Evolutionary conservation across 2,888 invertebrate species (phyloP).

Genomic region (Leptinotarsa juncta): DNA sequence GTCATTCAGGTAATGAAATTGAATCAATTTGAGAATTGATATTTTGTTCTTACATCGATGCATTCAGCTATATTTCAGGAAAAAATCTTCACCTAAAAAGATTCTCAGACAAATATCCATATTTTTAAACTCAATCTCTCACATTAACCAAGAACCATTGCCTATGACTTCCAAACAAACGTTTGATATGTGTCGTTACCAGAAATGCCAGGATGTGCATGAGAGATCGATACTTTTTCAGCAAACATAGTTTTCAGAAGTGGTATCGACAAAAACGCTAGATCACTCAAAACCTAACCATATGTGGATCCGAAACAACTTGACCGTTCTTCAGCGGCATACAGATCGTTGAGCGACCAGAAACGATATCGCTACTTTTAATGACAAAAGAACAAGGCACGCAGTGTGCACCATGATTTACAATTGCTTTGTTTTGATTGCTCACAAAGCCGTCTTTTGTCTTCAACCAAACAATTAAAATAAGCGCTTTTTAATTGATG

Average conservation of each 20-base stretch:
- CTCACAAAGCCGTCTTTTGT: slow-evolving; percentile 40
- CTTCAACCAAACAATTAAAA: slow-evolving; percentile 33
- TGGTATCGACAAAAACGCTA: slow-evolving; percentile 27
- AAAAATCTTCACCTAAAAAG: no score
- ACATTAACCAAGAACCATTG: no score
- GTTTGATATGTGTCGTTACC: background rate
- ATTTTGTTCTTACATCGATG: no score
- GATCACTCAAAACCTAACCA: slow-evolving; percentile 30
- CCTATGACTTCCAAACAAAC: no score
- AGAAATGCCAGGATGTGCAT: background rate
- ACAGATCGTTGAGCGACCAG: slow-evolving; percentile 29
- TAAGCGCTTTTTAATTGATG: slow-evolving; percentile 39
- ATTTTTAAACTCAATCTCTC: no score
- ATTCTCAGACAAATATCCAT: no score
- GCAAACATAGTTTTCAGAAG: slow-evolving; percentile 29
- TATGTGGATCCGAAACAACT: slow-evolving; percentile 35
- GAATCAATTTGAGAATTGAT: no score
- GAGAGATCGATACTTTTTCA: slow-evolving; percentile 18
- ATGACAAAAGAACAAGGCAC: slow-evolving; percentile 25
- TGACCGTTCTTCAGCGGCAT: slow-evolving; percentile 22
- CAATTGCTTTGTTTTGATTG: slow-evolving; percentile 39
- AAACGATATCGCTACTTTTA: slow-evolving; percentile 25
- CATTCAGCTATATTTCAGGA: no score
- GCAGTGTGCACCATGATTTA: slow-evolving; percentile 31
- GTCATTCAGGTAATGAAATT: no score